Evolutionary conservation across 1,140 invertebrate genomes (phyloP).

Genomic region (Marisa cornuarietis): DNA sequence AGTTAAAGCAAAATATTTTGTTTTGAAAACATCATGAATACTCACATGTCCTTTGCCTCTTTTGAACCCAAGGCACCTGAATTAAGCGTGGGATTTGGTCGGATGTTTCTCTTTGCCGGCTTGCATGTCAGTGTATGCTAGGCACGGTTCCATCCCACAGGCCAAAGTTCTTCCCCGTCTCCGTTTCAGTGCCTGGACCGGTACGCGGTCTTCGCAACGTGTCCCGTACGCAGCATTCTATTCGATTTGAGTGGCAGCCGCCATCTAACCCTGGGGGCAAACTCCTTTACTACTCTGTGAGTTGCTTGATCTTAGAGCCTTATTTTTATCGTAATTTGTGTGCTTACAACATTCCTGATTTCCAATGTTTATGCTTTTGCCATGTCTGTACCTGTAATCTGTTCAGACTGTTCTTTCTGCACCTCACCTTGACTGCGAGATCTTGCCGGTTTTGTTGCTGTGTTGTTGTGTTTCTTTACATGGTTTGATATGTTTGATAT

Average conservation of each 20-base stretch:
- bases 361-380: not conserved
- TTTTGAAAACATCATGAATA: not conserved
- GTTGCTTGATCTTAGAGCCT: not conserved
- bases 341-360: not conserved
- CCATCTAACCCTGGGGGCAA: constrained; percentile 37
- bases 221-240: constrained; percentile 39
- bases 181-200: constrained; percentile 44
- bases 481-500: not conserved
- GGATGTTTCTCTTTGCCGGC: too few relatives aligned
- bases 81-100: not conserved
- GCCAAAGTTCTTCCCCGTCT: not conserved
- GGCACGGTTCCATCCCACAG: not conserved
- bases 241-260: constrained; percentile 40
- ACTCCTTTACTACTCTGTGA: constrained; percentile 42
- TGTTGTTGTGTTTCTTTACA: not conserved
- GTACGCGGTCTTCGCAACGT: constrained; percentile 41
- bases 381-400: not conserved
- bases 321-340: not conserved
- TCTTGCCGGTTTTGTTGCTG: not conserved
- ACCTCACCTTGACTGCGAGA: not conserved
- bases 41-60: not conserved
- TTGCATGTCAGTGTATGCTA: not conserved
- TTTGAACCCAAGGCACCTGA: not conserved
- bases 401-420: not conserved
- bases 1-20: not conserved